Evolutionary conservation across 1,140 invertebrate species (phyloP).

Genomic region (Pseudachorutes palmiensis): DNA sequence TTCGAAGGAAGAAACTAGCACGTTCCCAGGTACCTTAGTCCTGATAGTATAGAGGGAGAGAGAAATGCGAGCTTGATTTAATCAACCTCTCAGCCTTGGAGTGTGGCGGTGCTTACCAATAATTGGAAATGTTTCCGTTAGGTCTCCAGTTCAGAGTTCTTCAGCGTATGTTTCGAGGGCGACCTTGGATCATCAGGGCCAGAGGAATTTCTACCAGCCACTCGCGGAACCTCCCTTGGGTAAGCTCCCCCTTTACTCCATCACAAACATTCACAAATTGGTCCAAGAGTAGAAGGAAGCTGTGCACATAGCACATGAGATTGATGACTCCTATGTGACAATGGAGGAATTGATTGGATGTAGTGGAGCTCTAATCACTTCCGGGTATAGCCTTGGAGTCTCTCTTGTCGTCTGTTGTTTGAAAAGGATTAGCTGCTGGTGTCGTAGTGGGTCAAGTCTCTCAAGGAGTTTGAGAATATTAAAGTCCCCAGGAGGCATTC

Average conservation of each 20-base stretch:
- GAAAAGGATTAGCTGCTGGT: too few relatives aligned
- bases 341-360: too few relatives aligned
- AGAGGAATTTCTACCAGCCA: slow-evolving; percentile 60
- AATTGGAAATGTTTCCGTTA: slow-evolving; percentile 39
- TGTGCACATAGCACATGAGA: background rate
- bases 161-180: slow-evolving; percentile 62
- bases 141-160: slow-evolving; percentile 66
- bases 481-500: too few relatives aligned
- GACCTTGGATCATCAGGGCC: slow-evolving; percentile 47
- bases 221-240: slow-evolving; percentile 58
- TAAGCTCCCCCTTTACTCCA: slow-evolving; percentile 44
- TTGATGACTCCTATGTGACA: too few relatives aligned
- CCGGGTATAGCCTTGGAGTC: too few relatives aligned
- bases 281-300: background rate
- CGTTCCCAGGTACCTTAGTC: slow-evolving; percentile 53
- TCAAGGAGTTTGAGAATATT: too few relatives aligned
- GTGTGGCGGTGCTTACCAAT: slow-evolving; percentile 1
- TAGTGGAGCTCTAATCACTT: too few relatives aligned
- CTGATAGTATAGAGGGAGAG: too few relatives aligned
- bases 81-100: background rate
- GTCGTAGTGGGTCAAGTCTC: too few relatives aligned
- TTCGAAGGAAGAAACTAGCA: slow-evolving; percentile 49
- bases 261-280: background rate
- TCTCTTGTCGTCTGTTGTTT: too few relatives aligned
- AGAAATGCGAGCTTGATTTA: too few relatives aligned